Conservation (phyloP, 2,888 invertebrate species). For the Cyclophora albipunctata region DNA sequence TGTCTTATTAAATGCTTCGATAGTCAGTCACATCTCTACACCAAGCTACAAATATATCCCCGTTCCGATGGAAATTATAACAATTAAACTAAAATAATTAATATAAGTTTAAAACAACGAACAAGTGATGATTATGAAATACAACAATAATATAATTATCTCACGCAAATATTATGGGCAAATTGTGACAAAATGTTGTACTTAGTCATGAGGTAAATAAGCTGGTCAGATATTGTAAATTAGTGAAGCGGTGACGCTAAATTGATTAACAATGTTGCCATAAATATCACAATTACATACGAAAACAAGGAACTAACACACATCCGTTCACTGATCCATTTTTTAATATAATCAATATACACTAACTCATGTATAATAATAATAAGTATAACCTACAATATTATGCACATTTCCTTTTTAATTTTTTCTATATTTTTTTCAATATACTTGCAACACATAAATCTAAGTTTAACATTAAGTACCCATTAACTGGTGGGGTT, state of each 20-base stretch:
- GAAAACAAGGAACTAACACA: constrained; percentile 16
- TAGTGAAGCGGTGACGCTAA: no score
- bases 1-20: no score
- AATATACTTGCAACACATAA: constrained; percentile 30
- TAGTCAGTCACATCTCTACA: no score
- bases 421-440: constrained; percentile 22
- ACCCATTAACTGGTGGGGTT: constrained; percentile 31
- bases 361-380: constrained; percentile 12
- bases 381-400: constrained; percentile 26
- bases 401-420: constrained; percentile 45
- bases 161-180: constrained; percentile 2
- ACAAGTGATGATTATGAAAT: constrained; percentile 6
- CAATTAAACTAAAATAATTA: background rate
- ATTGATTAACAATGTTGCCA: background rate
- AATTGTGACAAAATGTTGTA: constrained; percentile 5
- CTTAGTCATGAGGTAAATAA: no score
- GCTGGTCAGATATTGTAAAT: no score
- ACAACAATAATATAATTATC: constrained; percentile 14
- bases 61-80: no score
- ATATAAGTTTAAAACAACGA: constrained; percentile 3
- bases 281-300: constrained; percentile 23
- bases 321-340: background rate
- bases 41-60: no score
- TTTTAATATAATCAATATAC: constrained; percentile 13
- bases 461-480: constrained; percentile 33